phyloP scores from a whole-genome alignment of 1,140 invertebrate genomes.

The Pissodes strobi region DNA sequence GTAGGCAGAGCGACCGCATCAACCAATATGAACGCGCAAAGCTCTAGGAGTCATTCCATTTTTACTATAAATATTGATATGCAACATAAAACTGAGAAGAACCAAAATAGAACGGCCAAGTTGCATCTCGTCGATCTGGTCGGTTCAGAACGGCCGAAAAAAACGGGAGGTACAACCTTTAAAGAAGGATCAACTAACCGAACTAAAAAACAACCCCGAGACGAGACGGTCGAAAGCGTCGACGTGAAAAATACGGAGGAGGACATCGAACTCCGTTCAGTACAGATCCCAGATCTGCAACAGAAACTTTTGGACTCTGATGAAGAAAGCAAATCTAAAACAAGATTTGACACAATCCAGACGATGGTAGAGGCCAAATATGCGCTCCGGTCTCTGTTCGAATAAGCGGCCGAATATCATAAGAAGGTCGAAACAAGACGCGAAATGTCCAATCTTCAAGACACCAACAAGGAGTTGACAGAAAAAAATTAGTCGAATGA shows the following conservation, averaged over 20 bases:
- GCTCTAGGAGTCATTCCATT: too few species aligned
- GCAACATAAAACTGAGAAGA: slow-evolving; percentile 61
- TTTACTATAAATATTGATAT: too few species aligned
- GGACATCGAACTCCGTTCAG: slow-evolving; percentile 72
- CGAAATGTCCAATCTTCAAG: slow-evolving; percentile 60
- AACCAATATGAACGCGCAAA: too few species aligned
- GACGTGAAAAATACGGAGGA: slow-evolving; percentile 65
- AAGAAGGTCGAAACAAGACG: slow-evolving; percentile 54
- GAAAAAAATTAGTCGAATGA: slow-evolving; percentile 48
- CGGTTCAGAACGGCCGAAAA: slow-evolving; percentile 91
- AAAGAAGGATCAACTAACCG: slow-evolving; percentile 71
- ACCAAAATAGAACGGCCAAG: slow-evolving; percentile 73
- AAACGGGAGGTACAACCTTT: slow-evolving; percentile 90
- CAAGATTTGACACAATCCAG: slow-evolving; percentile 67
- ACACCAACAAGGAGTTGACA: slow-evolving; percentile 55
- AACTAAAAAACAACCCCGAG: slow-evolving; percentile 54
- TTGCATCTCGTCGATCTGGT: too few species aligned
- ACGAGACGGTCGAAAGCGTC: slow-evolving; percentile 59
- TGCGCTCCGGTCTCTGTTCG: slow-evolving; percentile 64
- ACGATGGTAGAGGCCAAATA: slow-evolving; percentile 69
- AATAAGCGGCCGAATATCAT: slow-evolving; percentile 60
- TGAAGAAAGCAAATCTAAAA: slow-evolving; percentile 63
- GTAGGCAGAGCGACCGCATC: slow-evolving; percentile 78
- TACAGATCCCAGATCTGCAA: slow-evolving; percentile 83
- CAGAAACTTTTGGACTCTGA: slow-evolving; percentile 80